Percentiles rank a stretch among this genome's conserved stretches.
These are phyloP conservation scores for Cirrhinus molitorella DNA, from an alignment of 2,797 vertebrate species.

Conservation along the genomic window DNA sequence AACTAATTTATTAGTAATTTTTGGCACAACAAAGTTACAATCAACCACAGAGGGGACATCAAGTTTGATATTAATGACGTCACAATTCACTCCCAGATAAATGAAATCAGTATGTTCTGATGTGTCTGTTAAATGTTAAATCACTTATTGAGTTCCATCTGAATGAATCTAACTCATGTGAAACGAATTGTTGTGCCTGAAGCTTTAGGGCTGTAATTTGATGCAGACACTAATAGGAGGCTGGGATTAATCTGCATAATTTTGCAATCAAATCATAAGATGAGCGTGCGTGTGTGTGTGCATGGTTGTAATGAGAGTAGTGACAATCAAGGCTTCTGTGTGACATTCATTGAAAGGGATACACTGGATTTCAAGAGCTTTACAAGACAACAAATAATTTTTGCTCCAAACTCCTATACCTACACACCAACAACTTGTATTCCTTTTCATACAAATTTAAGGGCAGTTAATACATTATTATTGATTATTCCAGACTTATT, in stretches of 20 bases:
- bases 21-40: not conserved
- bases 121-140: slow-evolving; percentile 68
- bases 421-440: not conserved
- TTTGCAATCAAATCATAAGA: slow-evolving; percentile 44
- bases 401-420: not conserved
- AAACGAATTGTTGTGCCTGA: slow-evolving; percentile 77
- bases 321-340: slow-evolving; percentile 39
- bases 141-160: slow-evolving; percentile 72
- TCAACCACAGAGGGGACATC: not conserved
- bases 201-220: slow-evolving; percentile 74
- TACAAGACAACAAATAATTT: not conserved
- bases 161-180: slow-evolving; percentile 71
- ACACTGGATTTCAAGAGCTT: not conserved
- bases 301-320: slow-evolving; percentile 1
- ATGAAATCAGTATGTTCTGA: slow-evolving; percentile 69
- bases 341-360: not conserved
- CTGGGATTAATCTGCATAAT: slow-evolving; percentile 52
- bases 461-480: too few relatives aligned
- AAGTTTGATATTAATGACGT: slow-evolving; percentile 60
- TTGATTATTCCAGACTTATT: too few relatives aligned
- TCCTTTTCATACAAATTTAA: not conserved
- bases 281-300: not conserved
- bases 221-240: slow-evolving; percentile 69
- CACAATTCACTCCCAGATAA: slow-evolving; percentile 62
- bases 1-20: not conserved